Conservation (phyloP, 2,888 invertebrate species). For the Drosophila seclusa region DNA sequence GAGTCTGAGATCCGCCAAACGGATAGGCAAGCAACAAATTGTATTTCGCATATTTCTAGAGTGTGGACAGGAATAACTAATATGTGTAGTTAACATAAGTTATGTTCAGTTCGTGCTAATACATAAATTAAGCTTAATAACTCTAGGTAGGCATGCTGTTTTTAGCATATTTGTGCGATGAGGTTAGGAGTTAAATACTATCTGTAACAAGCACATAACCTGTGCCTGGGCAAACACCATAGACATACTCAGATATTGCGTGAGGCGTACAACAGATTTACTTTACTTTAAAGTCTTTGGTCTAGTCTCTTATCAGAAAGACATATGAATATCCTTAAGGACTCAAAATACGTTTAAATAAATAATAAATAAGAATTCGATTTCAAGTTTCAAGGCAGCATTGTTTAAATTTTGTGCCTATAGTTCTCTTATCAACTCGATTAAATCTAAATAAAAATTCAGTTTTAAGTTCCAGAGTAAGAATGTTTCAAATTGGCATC, state of each 20-base stretch:
- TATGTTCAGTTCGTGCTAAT: constrained; percentile 8
- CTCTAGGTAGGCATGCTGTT: background rate
- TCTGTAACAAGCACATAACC: background rate
- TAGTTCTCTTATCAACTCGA: background rate
- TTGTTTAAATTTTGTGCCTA: too few species aligned
- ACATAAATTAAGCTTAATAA: background rate
- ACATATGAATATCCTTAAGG: background rate
- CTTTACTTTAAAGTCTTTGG: background rate
- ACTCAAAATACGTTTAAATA: background rate
- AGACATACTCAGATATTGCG: background rate
- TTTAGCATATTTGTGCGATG: background rate
- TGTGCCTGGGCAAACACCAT: background rate
- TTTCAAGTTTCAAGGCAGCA: background rate
- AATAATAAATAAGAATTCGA: too few species aligned
- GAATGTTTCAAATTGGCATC: background rate
- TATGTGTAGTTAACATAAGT: constrained; percentile 25
- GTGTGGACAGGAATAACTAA: constrained; percentile 12
- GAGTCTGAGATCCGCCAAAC: background rate
- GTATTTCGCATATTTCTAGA: constrained; percentile 7
- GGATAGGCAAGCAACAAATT: constrained; percentile 3
- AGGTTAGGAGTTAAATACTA: background rate
- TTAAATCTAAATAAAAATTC: background rate
- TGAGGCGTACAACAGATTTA: too few species aligned
- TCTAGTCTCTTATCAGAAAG: background rate
- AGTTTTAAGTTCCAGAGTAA: background rate